Evolutionary conservation across 2,888 invertebrate genomes (phyloP).

Genomic region (Pandemis cinnamomeana): DNA sequence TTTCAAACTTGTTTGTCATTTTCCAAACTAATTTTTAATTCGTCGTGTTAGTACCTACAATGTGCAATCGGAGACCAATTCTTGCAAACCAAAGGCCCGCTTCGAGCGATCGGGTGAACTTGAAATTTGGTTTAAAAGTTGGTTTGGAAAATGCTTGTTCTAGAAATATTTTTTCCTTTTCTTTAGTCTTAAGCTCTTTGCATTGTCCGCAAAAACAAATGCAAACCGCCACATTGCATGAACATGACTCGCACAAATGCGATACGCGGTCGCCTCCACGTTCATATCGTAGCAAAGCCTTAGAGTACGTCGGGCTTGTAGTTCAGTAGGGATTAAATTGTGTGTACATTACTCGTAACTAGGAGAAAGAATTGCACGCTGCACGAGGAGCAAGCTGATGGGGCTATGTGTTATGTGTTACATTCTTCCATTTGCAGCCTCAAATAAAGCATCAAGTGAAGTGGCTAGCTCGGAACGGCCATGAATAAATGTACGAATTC

Average conservation of each 20-base stretch:
- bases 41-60: too few species aligned
- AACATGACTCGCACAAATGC: neutral
- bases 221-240: neutral
- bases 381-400: neutral
- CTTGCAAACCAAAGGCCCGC: too few species aligned
- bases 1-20: too few species aligned
- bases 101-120: too few species aligned
- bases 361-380: neutral
- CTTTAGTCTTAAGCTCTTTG: too few species aligned
- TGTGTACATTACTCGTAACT: neutral
- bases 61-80: too few species aligned
- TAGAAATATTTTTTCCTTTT: too few species aligned
- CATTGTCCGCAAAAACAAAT: neutral
- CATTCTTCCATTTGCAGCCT: conserved; percentile 27
- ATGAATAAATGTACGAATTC: conserved; percentile 50
- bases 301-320: neutral
- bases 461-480: conserved; percentile 39
- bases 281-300: neutral
- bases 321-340: too few species aligned
- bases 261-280: neutral
- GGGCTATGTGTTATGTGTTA: conserved; percentile 31
- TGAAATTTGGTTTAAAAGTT: too few species aligned
- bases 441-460: conserved; percentile 41
- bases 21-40: too few species aligned
- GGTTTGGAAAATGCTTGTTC: too few species aligned